Evolutionary conservation across 2,113 vertebrate genomes (phyloP), one percentile per base, ranked within the genome.

Genomic region (Gasterosteus aculeatus): DNA sequence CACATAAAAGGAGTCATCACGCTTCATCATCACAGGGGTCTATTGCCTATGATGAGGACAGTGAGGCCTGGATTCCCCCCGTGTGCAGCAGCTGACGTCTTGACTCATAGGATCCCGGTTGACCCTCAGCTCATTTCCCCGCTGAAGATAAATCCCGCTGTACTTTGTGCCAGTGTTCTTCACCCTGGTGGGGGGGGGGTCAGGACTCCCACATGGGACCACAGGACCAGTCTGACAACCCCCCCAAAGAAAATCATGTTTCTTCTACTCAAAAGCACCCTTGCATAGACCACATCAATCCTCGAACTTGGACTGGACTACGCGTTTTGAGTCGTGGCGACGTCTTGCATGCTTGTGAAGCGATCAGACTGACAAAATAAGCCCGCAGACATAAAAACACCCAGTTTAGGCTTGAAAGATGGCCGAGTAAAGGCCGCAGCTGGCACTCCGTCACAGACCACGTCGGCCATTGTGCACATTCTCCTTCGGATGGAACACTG

Each of bases 1-100:
- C 69, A 82, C 84, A 87, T 91, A 42, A 90, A 91, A 89, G 83
- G 75, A 86, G 65, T 83, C 82, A 85, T 81, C 75, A 54, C 2
- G 61, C 83, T 85, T 84, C 78, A 81, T 85, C 81, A 83, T 85
- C 77, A 75, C 72, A 63, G 47, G 7, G 29, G 61, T 81, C 82
- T 82, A 77, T 42, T 89, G 84, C 69, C 15, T 68, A 26, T 87
- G 85, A 88, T 77, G 85, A 82, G 80, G 74, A 81, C 54, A 54
- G 72, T 19, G 63, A 71, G 66, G 64, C 81, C 56, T 77, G 85
- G 84, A 80, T 90, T 90, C 78, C 83, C 84, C 81, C 84, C 81
- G 78, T 12, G 41, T 79, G 44, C 42, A 26, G 41, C 62, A 79
- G 58, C 74, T 81, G 15, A 77, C 60, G 53, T 70, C 47, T 77